Evolutionary conservation across 2,797 vertebrate genomes (phyloP).

Genomic region (Schizopygopsis pylzovi): DNA sequence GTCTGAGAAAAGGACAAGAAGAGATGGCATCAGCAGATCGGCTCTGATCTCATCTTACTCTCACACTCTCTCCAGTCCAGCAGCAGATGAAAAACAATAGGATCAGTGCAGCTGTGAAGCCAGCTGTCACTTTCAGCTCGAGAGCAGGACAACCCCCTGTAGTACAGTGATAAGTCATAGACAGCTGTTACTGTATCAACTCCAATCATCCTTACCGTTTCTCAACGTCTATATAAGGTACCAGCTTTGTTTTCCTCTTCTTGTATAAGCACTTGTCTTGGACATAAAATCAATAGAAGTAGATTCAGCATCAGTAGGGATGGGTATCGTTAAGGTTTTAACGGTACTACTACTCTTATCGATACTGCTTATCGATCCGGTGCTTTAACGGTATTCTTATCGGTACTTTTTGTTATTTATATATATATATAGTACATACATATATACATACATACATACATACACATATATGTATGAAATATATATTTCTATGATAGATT

Average conservation of each 20-base stretch:
- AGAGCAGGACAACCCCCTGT: conserved; percentile 41
- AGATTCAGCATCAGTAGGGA: neutral
- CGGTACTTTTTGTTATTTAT: too few relatives aligned
- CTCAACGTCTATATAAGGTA: neutral
- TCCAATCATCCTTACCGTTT: neutral
- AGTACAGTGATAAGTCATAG: conserved; percentile 39
- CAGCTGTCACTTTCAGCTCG: conserved; percentile 52
- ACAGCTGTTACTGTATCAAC: conserved; percentile 49
- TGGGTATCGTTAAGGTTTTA: too few relatives aligned
- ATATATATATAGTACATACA: too few relatives aligned
- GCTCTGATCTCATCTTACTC: conserved; percentile 44
- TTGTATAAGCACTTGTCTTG: neutral
- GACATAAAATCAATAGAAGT: neutral
- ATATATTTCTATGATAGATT: too few relatives aligned
- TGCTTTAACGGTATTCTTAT: too few relatives aligned
- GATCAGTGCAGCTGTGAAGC: conserved; percentile 57
- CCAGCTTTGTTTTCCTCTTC: neutral
- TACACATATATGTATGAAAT: too few relatives aligned
- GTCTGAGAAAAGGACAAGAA: conserved; percentile 34
- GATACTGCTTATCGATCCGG: too few relatives aligned
- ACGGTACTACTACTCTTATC: too few relatives aligned
- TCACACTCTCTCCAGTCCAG: conserved; percentile 39
- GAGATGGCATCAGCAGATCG: conserved; percentile 1
- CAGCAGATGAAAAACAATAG: conserved; percentile 48
- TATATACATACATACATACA: too few relatives aligned